phyloP scores from a whole-genome alignment of 2,797 vertebrate genomes.

The Agapornis canus region DNA sequence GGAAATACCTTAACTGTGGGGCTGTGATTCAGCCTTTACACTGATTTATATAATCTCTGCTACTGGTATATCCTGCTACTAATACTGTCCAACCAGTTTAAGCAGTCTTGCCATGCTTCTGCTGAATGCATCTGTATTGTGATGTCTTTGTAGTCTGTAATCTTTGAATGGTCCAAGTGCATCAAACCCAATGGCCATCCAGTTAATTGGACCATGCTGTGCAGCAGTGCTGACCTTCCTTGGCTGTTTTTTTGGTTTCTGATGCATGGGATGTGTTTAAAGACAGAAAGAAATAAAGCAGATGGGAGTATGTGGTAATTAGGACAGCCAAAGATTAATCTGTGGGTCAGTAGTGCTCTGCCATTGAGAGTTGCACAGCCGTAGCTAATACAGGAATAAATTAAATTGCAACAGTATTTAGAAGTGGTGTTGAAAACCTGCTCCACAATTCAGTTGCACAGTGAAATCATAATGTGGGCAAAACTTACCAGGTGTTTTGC shows the following conservation, averaged over 20 bases:
- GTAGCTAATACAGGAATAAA: not conserved
- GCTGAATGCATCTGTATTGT: rapidly evolving
- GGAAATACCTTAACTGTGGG: not conserved
- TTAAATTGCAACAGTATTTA: not conserved
- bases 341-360: not conserved
- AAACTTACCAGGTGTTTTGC: not conserved
- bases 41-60: not conserved
- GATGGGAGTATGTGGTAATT: not conserved
- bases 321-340: not conserved
- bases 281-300: not conserved
- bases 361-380: not conserved
- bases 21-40: not conserved
- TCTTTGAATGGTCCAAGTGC: not conserved
- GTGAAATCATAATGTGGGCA: not conserved
- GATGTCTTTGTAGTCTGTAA: no score
- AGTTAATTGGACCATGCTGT: rapidly evolving
- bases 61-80: no score
- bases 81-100: not conserved
- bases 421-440: not conserved
- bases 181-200: rapidly evolving
- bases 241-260: rapidly evolving
- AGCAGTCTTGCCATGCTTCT: not conserved
- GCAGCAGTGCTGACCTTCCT: not conserved
- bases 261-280: not conserved
- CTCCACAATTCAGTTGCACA: not conserved